These are phyloP conservation scores for Empis livida DNA, from an alignment of 2,888 invertebrate genomes.

Conservation along the genomic window DNA sequence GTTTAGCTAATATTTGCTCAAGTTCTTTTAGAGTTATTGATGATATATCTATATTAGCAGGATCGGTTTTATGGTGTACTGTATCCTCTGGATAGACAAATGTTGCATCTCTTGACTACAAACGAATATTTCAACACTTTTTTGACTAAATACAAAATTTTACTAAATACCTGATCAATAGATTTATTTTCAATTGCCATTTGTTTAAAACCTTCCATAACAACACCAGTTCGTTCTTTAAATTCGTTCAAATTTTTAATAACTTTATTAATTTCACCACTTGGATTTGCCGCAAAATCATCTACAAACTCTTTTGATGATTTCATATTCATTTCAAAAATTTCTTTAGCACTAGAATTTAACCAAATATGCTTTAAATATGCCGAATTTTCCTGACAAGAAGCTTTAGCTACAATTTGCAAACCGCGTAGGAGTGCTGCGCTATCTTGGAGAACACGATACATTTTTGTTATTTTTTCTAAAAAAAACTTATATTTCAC, in stretches of 20 bases:
- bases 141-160: too few relatives aligned
- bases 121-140: too few relatives aligned
- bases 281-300: constrained; percentile 20
- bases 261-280: constrained; percentile 30
- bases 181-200: constrained; percentile 31
- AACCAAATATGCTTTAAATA: constrained; percentile 47
- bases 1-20: constrained; percentile 31
- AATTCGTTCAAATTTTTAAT: constrained; percentile 41
- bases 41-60: constrained; percentile 30
- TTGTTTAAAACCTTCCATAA: constrained; percentile 55
- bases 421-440: constrained; percentile 37
- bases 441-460: too few relatives aligned
- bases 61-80: constrained; percentile 16
- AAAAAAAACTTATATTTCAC: too few relatives aligned
- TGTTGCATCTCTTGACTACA: too few relatives aligned
- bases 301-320: constrained; percentile 19
- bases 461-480: too few relatives aligned
- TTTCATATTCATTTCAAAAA: constrained; percentile 23
- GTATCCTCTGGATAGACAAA: neutral
- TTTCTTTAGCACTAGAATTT: constrained; percentile 53
- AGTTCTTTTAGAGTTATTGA: constrained; percentile 32
- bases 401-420: constrained; percentile 53
- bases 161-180: constrained; percentile 2
- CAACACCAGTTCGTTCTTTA: constrained; percentile 51
- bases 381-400: constrained; percentile 50